phyloP scores from a whole-genome alignment of 2,797 vertebrate species.

The Aselliscus stoliczkanus region DNA sequence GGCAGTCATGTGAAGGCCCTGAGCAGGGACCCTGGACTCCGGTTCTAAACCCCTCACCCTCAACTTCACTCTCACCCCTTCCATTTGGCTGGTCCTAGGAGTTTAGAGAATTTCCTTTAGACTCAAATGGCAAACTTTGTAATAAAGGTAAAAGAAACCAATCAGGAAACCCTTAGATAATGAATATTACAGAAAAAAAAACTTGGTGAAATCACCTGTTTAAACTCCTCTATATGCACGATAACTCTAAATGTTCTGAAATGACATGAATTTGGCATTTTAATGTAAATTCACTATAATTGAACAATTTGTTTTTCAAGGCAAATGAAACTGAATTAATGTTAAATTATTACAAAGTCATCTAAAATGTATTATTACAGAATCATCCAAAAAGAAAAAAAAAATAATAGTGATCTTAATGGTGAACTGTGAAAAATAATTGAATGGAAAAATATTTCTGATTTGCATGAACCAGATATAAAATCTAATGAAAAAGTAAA shows the following conservation, averaged over 20 bases:
- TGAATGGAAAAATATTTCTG: not conserved
- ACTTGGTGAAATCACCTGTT: not conserved
- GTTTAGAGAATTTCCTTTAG: not conserved
- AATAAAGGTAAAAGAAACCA: not conserved
- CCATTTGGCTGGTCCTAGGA: not conserved
- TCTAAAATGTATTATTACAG: not conserved
- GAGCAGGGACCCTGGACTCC: not conserved
- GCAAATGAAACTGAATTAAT: not conserved
- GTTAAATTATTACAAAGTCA: not conserved
- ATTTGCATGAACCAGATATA: not conserved
- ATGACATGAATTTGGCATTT: not conserved
- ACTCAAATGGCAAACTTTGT: not conserved
- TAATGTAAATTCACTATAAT: not conserved
- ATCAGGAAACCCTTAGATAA: not conserved
- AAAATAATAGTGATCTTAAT: not conserved
- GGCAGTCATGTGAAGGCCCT: fast-evolving
- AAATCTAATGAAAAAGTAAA: not conserved
- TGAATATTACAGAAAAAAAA: not conserved
- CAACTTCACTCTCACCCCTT: not conserved
- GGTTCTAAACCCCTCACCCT: not conserved
- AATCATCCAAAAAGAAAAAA: constrained; percentile 6
- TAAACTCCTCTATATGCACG: not conserved
- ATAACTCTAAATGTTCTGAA: not conserved
- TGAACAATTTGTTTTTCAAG: not conserved
- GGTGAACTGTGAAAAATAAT: not conserved